phyloP scores from a whole-genome alignment of 2,888 invertebrate species.

The Phyllotreta striolata region DNA sequence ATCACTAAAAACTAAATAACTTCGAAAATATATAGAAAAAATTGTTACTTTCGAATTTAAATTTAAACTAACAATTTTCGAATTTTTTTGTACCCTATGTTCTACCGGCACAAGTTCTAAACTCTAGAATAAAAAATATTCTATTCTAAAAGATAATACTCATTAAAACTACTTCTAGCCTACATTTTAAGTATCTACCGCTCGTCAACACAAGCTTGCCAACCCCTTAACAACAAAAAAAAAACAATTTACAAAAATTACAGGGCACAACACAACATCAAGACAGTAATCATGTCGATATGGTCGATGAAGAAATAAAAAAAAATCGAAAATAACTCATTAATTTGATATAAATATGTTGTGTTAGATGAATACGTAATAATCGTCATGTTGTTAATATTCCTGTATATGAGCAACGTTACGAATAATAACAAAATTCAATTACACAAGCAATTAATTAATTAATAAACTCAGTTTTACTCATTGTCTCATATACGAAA shows the following conservation, averaged over 20 bases:
- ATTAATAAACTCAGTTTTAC: too few relatives aligned
- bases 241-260: slow-evolving; percentile 60
- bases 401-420: too few relatives aligned
- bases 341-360: slow-evolving; percentile 20
- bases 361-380: slow-evolving; percentile 1
- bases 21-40: neutral
- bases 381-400: too few relatives aligned
- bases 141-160: slow-evolving; percentile 30
- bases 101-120: slow-evolving; percentile 10
- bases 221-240: slow-evolving; percentile 58
- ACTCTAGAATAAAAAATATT: slow-evolving; percentile 19
- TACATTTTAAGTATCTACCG: slow-evolving; percentile 51
- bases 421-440: neutral
- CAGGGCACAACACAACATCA: slow-evolving; percentile 60
- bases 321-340: slow-evolving; percentile 10
- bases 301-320: slow-evolving; percentile 21
- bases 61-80: neutral
- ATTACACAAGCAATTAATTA: neutral
- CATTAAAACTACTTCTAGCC: slow-evolving; percentile 42
- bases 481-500: slow-evolving; percentile 1
- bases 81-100: neutral
- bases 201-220: slow-evolving; percentile 59
- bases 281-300: slow-evolving; percentile 35
- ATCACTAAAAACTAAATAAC: neutral
- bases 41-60: too few relatives aligned